Percentiles rank a stretch among this genome's conserved stretches.
phyloP scores from a whole-genome alignment of 1,140 invertebrate species.

The Plectrocnemia conspersa region DNA sequence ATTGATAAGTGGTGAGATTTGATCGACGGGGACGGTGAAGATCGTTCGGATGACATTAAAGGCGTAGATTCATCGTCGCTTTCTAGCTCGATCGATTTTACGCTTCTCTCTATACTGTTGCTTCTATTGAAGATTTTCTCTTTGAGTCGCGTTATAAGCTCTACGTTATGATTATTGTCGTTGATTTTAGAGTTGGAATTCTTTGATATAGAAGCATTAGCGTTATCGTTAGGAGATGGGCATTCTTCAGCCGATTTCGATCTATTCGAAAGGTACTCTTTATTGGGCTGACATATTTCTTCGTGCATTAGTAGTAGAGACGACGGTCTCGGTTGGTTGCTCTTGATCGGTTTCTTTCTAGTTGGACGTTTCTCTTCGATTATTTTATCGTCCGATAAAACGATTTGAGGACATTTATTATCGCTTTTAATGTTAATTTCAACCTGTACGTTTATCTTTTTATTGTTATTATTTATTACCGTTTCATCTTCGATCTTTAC shows the following conservation, averaged over 20 bases:
- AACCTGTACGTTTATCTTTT: background rate
- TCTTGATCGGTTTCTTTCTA: conserved; percentile 16
- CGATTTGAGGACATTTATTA: background rate
- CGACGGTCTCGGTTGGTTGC: conserved; percentile 35
- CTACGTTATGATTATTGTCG: conserved; percentile 18
- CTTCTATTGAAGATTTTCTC: conserved; percentile 44
- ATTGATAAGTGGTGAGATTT: conserved; percentile 20
- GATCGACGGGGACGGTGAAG: conserved; percentile 27
- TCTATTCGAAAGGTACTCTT: conserved; percentile 15
- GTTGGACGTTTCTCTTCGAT: conserved; percentile 9
- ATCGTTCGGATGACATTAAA: conserved; percentile 47
- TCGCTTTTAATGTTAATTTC: background rate
- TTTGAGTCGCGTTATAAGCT: conserved; percentile 42
- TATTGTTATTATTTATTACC: background rate
- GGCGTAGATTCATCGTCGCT: conserved; percentile 62
- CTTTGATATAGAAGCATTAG: background rate
- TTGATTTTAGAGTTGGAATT: background rate
- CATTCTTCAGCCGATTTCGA: conserved; percentile 32
- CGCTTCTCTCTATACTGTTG: conserved; percentile 38
- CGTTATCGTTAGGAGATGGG: conserved; percentile 4
- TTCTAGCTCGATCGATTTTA: conserved; percentile 38
- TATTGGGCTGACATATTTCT: conserved; percentile 15
- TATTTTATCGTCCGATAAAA: background rate
- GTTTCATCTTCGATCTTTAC: conserved; percentile 33
- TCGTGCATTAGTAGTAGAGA: conserved; percentile 38